Evolutionary conservation across 2,888 invertebrate genomes (phyloP).

Genomic region (Papilio gigon): DNA sequence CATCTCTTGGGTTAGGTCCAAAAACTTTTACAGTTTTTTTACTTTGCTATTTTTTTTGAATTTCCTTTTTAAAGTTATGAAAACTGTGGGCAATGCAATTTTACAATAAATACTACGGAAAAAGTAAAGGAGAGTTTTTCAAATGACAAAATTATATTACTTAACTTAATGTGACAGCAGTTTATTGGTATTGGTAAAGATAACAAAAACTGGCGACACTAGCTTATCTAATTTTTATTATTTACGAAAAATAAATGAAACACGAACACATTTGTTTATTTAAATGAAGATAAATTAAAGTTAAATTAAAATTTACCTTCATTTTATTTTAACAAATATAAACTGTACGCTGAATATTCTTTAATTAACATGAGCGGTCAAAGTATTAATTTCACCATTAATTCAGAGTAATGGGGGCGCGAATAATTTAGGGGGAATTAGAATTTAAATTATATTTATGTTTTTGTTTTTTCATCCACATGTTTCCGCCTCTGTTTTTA

Average conservation of each 20-base stretch:
- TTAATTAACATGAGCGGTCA: conserved; percentile 78
- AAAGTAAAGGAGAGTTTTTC: no score
- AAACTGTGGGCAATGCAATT: no score
- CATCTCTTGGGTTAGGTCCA: no score
- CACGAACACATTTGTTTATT: conserved; percentile 20
- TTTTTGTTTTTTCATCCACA: conserved; percentile 59
- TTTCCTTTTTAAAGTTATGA: no score
- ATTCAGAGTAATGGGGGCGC: conserved; percentile 77
- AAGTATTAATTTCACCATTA: conserved; percentile 82
- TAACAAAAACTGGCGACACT: not conserved
- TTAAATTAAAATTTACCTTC: conserved; percentile 31
- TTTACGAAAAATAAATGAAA: conserved; percentile 17
- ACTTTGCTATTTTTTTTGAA: no score
- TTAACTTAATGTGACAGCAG: not conserved
- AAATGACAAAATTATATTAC: no score
- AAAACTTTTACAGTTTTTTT: no score
- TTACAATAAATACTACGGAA: no score
- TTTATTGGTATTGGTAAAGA: not conserved
- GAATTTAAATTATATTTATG: conserved; percentile 77
- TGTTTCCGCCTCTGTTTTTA: conserved; percentile 66
- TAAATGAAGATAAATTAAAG: conserved; percentile 26
- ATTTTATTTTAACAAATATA: conserved; percentile 38
- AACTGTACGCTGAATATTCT: conserved; percentile 54
- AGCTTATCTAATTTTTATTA: not conserved
- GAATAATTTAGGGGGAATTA: conserved; percentile 74